phyloP scores from a whole-genome alignment of 2,113 vertebrate genomes.

The Coryphaenoides rupestris region DNA sequence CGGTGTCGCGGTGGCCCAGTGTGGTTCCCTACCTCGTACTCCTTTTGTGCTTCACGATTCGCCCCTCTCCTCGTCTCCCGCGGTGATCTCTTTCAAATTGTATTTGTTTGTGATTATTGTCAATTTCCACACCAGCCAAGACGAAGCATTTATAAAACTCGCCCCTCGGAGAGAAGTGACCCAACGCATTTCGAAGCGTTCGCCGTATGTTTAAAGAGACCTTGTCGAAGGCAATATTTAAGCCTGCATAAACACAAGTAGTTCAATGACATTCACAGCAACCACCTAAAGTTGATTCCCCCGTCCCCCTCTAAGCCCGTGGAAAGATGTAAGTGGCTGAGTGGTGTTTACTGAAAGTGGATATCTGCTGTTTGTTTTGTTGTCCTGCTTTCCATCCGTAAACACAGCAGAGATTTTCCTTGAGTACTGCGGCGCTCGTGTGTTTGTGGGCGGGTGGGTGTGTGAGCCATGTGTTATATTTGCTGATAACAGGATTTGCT shows the following conservation, averaged over 20 bases:
- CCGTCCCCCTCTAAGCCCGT: constrained; percentile 61
- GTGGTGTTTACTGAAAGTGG: constrained; percentile 68
- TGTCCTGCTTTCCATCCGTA: constrained; percentile 67
- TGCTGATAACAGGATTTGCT: constrained; percentile 80
- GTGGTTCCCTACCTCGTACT: not conserved
- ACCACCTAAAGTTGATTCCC: constrained; percentile 66
- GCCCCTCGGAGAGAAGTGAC: constrained; percentile 39
- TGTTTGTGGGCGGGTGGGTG: constrained; percentile 48
- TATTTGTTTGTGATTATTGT: constrained; percentile 21
- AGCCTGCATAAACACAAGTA: constrained; percentile 64
- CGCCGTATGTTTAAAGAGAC: constrained; percentile 52
- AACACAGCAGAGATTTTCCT: constrained; percentile 68
- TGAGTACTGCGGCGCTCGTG: constrained; percentile 60
- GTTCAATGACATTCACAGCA: constrained; percentile 67
- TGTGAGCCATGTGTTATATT: constrained; percentile 72
- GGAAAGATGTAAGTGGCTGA: constrained; percentile 60
- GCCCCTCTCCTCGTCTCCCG: constrained; percentile 12
- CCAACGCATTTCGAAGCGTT: constrained; percentile 31
- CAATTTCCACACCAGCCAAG: constrained; percentile 14
- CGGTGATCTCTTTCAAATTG: constrained; percentile 8
- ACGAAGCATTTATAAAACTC: constrained; percentile 32
- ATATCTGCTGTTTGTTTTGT: constrained; percentile 72
- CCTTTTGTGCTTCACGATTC: constrained; percentile 1
- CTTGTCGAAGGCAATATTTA: constrained; percentile 58
- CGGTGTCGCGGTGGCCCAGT: not conserved